Percentiles rank a stretch among this genome's conserved stretches.
These are phyloP conservation scores for Pseudomyrmex dendroicus DNA, from an alignment of 1,140 invertebrate species.

Conservation along the genomic window DNA sequence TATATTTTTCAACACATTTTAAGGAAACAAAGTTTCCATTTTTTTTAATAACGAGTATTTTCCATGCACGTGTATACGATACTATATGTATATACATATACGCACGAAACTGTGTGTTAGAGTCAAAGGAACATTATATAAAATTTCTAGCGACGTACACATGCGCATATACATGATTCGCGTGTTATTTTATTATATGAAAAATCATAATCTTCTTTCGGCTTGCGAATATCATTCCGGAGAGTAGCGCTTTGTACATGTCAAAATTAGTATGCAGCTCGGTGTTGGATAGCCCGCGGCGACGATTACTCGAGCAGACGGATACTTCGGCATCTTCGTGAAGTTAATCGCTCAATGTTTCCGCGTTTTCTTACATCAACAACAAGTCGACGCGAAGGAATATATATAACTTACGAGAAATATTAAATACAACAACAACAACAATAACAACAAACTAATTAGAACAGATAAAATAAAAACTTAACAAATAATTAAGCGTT, in stretches of 20 bases:
- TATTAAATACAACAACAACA: too few relatives aligned
- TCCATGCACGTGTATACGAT: too few relatives aligned
- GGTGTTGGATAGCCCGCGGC: neutral
- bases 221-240: too few relatives aligned
- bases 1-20: too few relatives aligned
- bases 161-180: too few relatives aligned
- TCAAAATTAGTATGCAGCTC: conserved; percentile 53
- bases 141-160: too few relatives aligned
- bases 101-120: too few relatives aligned
- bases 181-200: neutral
- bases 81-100: too few relatives aligned
- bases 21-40: too few relatives aligned
- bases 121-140: neutral
- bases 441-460: neutral
- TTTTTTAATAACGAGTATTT: too few relatives aligned
- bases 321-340: neutral
- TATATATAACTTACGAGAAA: too few relatives aligned
- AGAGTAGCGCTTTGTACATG: neutral
- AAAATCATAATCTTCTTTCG: neutral
- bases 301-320: conserved; percentile 10
- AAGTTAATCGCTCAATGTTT: conserved; percentile 36
- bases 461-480: neutral
- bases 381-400: neutral
- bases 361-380: neutral
- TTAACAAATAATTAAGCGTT: neutral